Evolutionary conservation across 2,888 invertebrate species (phyloP).

Genomic region (Polietes domitor): DNA sequence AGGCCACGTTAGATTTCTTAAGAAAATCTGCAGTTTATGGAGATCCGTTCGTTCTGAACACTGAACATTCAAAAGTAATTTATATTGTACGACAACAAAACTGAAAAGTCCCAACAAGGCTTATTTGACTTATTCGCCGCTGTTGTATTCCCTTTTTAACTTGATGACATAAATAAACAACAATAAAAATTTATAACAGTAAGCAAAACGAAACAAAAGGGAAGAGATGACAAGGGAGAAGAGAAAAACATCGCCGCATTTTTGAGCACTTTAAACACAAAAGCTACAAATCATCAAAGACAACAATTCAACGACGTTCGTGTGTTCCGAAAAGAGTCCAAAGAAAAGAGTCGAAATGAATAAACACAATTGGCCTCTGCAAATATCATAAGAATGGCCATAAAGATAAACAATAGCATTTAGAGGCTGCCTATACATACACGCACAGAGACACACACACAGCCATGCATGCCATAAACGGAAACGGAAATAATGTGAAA

Average conservation of each 20-base stretch:
- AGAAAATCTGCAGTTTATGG: no score
- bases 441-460: not conserved
- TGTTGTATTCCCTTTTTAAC: conserved; percentile 30
- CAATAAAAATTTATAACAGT: not conserved
- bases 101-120: no score
- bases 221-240: no score
- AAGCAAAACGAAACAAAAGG: no score
- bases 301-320: not conserved
- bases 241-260: no score
- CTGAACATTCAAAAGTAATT: no score
- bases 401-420: conserved; percentile 53
- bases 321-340: not conserved
- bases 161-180: conserved; percentile 44
- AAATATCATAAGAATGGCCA: conserved; percentile 44
- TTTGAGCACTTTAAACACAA: not conserved
- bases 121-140: not conserved
- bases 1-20: no score
- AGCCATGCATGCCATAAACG: conserved; percentile 8
- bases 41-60: no score
- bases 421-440: not conserved
- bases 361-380: conserved; percentile 41
- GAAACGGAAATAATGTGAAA: conserved; percentile 48
- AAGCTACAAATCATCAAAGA: conserved; percentile 64
- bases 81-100: no score
- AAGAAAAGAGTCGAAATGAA: not conserved